phyloP scores from a whole-genome alignment of 2,113 vertebrate genomes.

The Oncorhynchus gorbuscha region DNA sequence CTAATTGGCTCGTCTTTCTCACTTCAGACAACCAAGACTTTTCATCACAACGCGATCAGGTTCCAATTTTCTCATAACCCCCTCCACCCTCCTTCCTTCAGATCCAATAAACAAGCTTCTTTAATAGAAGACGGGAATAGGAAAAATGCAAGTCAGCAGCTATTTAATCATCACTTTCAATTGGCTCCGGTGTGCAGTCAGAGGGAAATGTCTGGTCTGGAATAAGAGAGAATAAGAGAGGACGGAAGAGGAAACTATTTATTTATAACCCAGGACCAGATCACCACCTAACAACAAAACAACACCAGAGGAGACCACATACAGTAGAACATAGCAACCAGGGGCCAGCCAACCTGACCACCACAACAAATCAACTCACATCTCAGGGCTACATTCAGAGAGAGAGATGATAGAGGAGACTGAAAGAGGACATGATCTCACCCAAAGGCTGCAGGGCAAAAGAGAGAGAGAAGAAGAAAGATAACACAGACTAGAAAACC shows the following conservation, averaged over 20 bases:
- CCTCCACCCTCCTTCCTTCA: constrained; percentile 40
- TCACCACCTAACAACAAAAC: background rate
- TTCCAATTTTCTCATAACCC: constrained; percentile 63
- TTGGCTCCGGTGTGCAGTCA: constrained; percentile 53
- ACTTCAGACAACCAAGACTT: constrained; percentile 60
- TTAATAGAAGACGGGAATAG: constrained; percentile 36
- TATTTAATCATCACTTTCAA: constrained; percentile 69
- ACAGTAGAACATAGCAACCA: background rate
- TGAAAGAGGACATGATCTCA: constrained; percentile 31
- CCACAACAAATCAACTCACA: background rate
- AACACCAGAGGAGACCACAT: too few relatives aligned
- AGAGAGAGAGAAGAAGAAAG: background rate
- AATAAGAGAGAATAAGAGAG: constrained; percentile 30
- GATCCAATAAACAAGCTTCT: constrained; percentile 67
- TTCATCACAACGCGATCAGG: constrained; percentile 64
- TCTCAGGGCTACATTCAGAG: background rate
- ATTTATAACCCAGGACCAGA: constrained; percentile 12
- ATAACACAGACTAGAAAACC: background rate
- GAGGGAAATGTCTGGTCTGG: constrained; percentile 41
- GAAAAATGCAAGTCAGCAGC: constrained; percentile 74
- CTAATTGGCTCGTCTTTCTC: constrained; percentile 71
- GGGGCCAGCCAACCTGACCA: constrained; percentile 11
- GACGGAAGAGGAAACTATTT: background rate
- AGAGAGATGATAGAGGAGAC: constrained; percentile 6
- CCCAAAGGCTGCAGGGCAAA: constrained; percentile 7